phyloP scores from a whole-genome alignment of 2,888 invertebrate species.

The Lycia hirtaria region DNA sequence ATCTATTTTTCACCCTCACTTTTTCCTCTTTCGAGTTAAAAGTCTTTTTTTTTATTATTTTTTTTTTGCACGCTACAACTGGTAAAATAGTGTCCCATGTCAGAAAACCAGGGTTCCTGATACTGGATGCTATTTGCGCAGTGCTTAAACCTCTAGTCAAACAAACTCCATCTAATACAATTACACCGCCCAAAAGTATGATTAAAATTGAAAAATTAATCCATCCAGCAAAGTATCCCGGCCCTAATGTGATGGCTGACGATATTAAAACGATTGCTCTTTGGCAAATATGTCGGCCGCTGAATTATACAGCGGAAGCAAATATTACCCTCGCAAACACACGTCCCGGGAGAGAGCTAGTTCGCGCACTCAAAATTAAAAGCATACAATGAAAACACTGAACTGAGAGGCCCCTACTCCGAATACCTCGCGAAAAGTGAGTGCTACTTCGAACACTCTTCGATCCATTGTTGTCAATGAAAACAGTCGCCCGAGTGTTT shows the following conservation, averaged over 20 bases:
- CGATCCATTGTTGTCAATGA: conserved; percentile 82
- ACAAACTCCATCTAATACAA: conserved; percentile 40
- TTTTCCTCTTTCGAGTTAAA: too few relatives aligned
- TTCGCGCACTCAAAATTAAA: conserved; percentile 88
- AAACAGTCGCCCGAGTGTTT: conserved; percentile 83
- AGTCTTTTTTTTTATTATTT: too few relatives aligned
- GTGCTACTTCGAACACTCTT: conserved; percentile 77
- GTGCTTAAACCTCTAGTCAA: conserved; percentile 35
- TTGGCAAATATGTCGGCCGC: conserved; percentile 87
- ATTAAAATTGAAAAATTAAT: conserved; percentile 79
- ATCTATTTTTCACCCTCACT: too few relatives aligned
- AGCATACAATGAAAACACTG: conserved; percentile 87
- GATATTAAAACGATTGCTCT: conserved; percentile 88
- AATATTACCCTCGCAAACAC: conserved; percentile 87
- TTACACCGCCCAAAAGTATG: conserved; percentile 48
- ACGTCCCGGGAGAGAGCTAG: conserved; percentile 85
- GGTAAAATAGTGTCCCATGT: too few relatives aligned
- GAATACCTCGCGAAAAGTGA: conserved; percentile 84
- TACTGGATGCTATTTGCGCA: too few relatives aligned
- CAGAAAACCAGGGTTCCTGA: not conserved
- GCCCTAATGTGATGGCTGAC: conserved; percentile 83
- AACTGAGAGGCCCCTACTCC: conserved; percentile 72
- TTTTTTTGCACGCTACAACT: too few relatives aligned
- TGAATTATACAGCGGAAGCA: conserved; percentile 87
- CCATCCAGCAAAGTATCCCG: conserved; percentile 73